These are phyloP conservation scores for Sebastes matsubarae DNA, from an alignment of 2,797 vertebrate genomes.

Conservation along the genomic window DNA sequence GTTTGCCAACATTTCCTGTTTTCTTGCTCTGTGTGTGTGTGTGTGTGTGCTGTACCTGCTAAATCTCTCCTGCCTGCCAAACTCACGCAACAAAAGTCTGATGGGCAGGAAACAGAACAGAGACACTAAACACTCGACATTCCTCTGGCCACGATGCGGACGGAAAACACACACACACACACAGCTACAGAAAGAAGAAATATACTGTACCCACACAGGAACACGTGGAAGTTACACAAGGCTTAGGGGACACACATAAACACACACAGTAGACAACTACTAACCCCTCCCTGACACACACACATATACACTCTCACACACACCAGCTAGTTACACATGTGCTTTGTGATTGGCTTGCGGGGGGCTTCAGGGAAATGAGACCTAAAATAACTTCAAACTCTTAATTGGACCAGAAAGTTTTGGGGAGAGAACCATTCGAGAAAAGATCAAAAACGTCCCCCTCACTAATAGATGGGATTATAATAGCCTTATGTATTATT, in stretches of 20 bases:
- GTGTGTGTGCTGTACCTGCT: constrained; percentile 35
- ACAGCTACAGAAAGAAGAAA: not conserved
- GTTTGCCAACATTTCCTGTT: constrained; percentile 8
- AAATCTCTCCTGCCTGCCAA: constrained; percentile 53
- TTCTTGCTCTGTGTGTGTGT: constrained; percentile 10
- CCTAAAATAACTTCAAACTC: constrained; percentile 68
- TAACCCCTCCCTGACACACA: constrained; percentile 5
- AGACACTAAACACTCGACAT: constrained; percentile 64
- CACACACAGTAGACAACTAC: not conserved
- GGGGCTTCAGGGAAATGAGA: constrained; percentile 60
- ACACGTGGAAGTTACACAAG: constrained; percentile 61
- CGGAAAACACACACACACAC: not conserved
- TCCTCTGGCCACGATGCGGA: constrained; percentile 59
- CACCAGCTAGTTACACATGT: constrained; percentile 49
- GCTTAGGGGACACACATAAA: constrained; percentile 12
- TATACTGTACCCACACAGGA: constrained; percentile 35
- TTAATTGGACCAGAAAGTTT: constrained; percentile 62
- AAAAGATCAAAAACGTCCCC: constrained; percentile 32
- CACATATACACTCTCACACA: constrained; percentile 4
- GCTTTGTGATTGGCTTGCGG: constrained; percentile 58
- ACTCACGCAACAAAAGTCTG: constrained; percentile 46
- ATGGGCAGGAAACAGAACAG: constrained; percentile 55
- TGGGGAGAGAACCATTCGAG: constrained; percentile 13
- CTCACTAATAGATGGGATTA: constrained; percentile 34
- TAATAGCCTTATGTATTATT: constrained; percentile 25